phyloP scores from a whole-genome alignment of 2,113 vertebrate species.

The Trematocara stigmaticum region DNA sequence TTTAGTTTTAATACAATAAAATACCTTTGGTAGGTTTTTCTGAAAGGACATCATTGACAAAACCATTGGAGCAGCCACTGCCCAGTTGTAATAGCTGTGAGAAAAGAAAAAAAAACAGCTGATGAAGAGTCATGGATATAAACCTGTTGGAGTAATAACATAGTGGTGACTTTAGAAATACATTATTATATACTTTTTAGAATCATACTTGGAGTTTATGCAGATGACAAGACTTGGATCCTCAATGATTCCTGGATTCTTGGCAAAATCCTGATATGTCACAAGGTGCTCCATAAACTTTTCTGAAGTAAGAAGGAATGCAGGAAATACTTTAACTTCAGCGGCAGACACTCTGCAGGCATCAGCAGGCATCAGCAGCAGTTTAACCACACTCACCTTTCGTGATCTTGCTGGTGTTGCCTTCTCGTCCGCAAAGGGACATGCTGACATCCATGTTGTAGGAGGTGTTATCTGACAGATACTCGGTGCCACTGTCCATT shows the following conservation, averaged over 20 bases:
- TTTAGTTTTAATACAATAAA: not conserved
- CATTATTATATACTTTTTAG: not conserved
- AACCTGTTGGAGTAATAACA: not conserved
- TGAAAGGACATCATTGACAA: conserved; percentile 90
- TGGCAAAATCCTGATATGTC: conserved; percentile 83
- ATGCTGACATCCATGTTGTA: conserved; percentile 74
- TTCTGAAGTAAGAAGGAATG: conserved; percentile 64
- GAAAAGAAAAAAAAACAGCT: not conserved
- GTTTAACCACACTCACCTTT: conserved; percentile 65
- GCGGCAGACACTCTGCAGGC: not conserved
- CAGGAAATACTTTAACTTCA: not conserved
- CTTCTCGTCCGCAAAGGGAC: conserved; percentile 85
- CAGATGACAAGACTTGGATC: conserved; percentile 89
- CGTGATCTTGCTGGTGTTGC: conserved; percentile 76
- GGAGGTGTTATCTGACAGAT: conserved; percentile 52
- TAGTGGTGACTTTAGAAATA: not conserved
- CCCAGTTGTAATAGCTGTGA: conserved; percentile 93
- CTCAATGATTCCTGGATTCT: conserved; percentile 85
- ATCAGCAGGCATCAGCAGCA: not conserved
- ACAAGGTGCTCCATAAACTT: conserved; percentile 84
- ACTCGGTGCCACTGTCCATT: conserved; percentile 63
- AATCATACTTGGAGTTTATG: conserved; percentile 85
- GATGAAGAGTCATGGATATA: not conserved
- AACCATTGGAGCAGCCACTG: conserved; percentile 90
- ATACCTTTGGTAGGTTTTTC: conserved; percentile 87